Base-by-base conservation (phyloP, 2,888 invertebrate species). In the Andrena trimmerana region DNA sequence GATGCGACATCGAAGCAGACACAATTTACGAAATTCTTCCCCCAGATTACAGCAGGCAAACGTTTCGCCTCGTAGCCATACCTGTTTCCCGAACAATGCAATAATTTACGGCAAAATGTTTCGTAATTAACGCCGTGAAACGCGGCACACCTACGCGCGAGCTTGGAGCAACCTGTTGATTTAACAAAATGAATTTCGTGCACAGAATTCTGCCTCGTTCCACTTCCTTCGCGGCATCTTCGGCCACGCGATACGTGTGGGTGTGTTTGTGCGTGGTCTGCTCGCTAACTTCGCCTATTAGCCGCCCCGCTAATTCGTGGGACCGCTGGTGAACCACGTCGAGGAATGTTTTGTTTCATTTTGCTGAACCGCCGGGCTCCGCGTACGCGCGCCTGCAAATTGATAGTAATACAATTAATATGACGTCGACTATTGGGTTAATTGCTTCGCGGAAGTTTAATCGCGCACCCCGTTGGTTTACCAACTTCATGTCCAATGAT, bases 211-310 rank as follows among this genome's bases (percentile, higher is more conserved):
- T 42, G 57, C 52, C 68, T 36, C 74, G 71, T 70, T 78, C 57
- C 62, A 75, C 71, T 75, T 77, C 59, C 81, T 84, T 78, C 54
- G 74, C 60, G 72, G 81, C 65, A 62, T 81, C 77, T 86, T 83
- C 54, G 62, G 42, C 62, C 57, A 42, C 75, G 52, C 62, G 52
- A 52, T 52, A 52, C 52, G 52, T 20, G 52, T 52, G 42, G 42
- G 42, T 42, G 57, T 57, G 62, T 74, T 73, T 70, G 80, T 13
- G 2, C 71, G 52, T 62, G 54, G 73, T 2, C 36, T 16, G 27
- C 59, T 75, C 78, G 70, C 65, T 79, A 85, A 66, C 74, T 82
- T 74, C 50, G 65, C 60, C 62, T 24, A 75, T 31, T 84, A 48
- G 60, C 27, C 24, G 52, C 33, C 60, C 70, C 50, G 75, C 79